These are phyloP conservation scores for Acropternis orthonyx DNA, from an alignment of 2,797 vertebrate genomes.

Conservation along the genomic window DNA sequence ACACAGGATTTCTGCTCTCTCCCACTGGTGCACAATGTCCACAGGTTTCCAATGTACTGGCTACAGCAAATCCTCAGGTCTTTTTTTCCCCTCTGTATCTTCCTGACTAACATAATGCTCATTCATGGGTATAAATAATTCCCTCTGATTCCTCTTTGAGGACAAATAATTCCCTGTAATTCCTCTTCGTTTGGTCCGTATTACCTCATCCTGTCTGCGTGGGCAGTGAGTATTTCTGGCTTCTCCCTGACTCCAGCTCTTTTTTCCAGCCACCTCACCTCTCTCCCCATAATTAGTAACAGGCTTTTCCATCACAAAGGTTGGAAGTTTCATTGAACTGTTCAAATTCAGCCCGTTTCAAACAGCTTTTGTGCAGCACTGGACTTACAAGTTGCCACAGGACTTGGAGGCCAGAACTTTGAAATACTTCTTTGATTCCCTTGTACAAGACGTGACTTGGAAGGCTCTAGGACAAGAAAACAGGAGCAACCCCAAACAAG, in stretches of 20 bases:
- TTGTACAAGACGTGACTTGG: neutral
- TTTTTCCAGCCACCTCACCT: constrained; percentile 17
- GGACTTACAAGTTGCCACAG: neutral
- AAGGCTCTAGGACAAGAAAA: neutral
- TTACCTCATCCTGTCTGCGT: neutral
- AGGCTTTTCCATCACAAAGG: neutral
- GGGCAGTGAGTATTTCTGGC: constrained; percentile 14
- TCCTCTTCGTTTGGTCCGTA: neutral
- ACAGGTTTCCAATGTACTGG: neutral
- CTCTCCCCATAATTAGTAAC: neutral
- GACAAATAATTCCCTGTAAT: constrained; percentile 15
- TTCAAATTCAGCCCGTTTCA: neutral
- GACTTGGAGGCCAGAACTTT: neutral
- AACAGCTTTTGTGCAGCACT: neutral
- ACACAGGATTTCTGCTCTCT: neutral
- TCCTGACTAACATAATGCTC: neutral
- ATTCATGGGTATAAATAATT: constrained; percentile 36
- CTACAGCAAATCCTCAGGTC: neutral
- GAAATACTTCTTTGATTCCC: neutral
- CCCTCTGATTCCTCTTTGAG: neutral
- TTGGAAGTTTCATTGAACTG: neutral
- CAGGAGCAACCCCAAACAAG: neutral
- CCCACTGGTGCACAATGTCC: neutral
- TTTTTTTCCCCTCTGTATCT: neutral
- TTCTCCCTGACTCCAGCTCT: neutral